phyloP scores from a whole-genome alignment of 2,888 invertebrate genomes.

The Dione vanillae region DNA sequence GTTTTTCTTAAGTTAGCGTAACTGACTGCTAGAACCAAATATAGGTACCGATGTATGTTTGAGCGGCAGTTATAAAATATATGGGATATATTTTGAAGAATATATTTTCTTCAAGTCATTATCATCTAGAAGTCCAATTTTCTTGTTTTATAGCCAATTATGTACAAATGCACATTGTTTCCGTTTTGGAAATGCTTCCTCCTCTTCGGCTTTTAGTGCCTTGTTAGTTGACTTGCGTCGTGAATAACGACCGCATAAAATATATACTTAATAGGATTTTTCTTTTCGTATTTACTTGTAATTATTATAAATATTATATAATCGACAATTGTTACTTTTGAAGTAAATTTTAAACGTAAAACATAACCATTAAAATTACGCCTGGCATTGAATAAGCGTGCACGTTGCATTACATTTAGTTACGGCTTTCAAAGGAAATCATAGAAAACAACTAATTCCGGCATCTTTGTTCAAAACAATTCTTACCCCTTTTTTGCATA shows the following conservation, averaged over 20 bases:
- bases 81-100: background rate
- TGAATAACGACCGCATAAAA: conserved; percentile 26
- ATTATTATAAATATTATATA: conserved; percentile 4
- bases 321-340: background rate
- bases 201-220: conserved; percentile 33
- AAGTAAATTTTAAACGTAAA: background rate
- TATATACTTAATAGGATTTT: conserved; percentile 5
- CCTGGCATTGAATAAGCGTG: conserved; percentile 19
- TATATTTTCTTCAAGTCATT: background rate
- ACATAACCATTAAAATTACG: conserved; percentile 18
- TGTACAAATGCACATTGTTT: conserved; percentile 48
- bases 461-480: conserved; percentile 50
- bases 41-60: no score
- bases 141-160: conserved; percentile 68
- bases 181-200: conserved; percentile 36
- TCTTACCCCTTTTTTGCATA: conserved; percentile 79
- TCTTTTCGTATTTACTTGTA: conserved; percentile 4
- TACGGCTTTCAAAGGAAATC: conserved; percentile 42
- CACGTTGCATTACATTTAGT: conserved; percentile 33
- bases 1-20: no score
- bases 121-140: conserved; percentile 49
- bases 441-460: conserved; percentile 35
- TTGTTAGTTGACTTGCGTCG: conserved; percentile 35
- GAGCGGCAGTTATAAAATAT: no score
- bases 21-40: no score